Evolutionary conservation across 2,113 vertebrate genomes (phyloP).

Genomic region (Bettongia penicillata): DNA sequence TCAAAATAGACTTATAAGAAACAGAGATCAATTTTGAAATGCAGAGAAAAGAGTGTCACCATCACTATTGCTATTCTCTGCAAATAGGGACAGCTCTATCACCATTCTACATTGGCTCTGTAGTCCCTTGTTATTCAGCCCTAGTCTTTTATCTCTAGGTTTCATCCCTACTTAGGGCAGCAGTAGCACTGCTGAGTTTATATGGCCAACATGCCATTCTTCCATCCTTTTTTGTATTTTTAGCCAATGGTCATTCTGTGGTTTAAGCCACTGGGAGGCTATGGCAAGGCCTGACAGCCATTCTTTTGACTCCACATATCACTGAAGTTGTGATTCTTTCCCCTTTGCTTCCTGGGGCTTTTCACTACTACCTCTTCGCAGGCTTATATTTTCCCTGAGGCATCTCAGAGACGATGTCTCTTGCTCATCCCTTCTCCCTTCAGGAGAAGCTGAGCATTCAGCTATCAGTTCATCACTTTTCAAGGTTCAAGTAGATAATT

Average conservation of each 20-base stretch:
- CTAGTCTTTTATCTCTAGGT: not conserved
- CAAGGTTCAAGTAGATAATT: not conserved
- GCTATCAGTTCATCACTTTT: too few relatives aligned
- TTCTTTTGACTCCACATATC: too few relatives aligned
- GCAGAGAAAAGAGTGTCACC: not conserved
- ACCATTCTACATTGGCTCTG: not conserved
- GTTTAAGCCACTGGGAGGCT: too few relatives aligned
- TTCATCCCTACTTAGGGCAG: not conserved
- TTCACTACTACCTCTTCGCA: not conserved
- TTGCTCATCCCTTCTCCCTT: fast-evolving
- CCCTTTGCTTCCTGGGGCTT: constrained; percentile 3
- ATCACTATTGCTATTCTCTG: not conserved
- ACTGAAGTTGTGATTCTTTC: not conserved
- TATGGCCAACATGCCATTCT: not conserved
- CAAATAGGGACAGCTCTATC: not conserved
- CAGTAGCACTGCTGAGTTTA: not conserved
- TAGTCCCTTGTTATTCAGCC: not conserved
- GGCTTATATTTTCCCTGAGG: not conserved
- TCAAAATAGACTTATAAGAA: not conserved
- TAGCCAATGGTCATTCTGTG: not conserved
- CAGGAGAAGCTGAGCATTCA: not conserved
- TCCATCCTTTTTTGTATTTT: not conserved
- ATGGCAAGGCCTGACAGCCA: too few relatives aligned
- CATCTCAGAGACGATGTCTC: not conserved
- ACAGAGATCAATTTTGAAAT: not conserved